Base-by-base conservation (phyloP, 2,888 invertebrate species). In the Ecliptopera silaceata region DNA sequence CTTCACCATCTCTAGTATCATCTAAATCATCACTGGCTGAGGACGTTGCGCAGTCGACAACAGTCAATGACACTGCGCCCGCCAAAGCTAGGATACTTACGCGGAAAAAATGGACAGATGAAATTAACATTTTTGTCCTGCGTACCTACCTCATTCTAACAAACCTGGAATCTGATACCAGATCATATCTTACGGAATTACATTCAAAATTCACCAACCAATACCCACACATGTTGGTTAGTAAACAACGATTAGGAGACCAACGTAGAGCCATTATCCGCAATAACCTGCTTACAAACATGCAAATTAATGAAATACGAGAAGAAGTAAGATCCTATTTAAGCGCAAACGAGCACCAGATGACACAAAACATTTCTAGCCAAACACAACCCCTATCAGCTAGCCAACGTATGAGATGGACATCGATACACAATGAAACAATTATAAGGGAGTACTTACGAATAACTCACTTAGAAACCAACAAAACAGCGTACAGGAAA, bases 111-210 rank as follows among this genome's bases (percentile, higher is more conserved):
- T 41, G 49, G 39, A 18, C 39, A 5, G 31, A 41, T 18, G 58
- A 60, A 20, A 53, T 60, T 52, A 60, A 60, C 41, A 42, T 13
- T 1, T 59, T 59, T 11, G 56, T 59, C 51, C 29, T 55, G 48
- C 58, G 59, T 15, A 46, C 59, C 18, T 54, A 55, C 13, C 41
- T 43, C n/a, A 43, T 36, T n/a, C 1, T 59, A 0, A 60, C 59
- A 1, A 31, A 26, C 10, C 1, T 60, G 4, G 56, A 60, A 45
- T 39, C 34, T 8, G 22, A 56, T 3, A 56, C 55, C 8, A 43
- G 26, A 50, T 22, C 50, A 10, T 59, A 59, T n/a, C 11, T 59
- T n/a, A 34, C 41, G 11, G 45, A 49, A 1, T 15, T 59, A 8
- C 51, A 54, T 15, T 10, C 1, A 1, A 18, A 42, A 31, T 59